Evolutionary conservation across 1,140 invertebrate species (phyloP).

Genomic region (Nasonia longicornis): DNA sequence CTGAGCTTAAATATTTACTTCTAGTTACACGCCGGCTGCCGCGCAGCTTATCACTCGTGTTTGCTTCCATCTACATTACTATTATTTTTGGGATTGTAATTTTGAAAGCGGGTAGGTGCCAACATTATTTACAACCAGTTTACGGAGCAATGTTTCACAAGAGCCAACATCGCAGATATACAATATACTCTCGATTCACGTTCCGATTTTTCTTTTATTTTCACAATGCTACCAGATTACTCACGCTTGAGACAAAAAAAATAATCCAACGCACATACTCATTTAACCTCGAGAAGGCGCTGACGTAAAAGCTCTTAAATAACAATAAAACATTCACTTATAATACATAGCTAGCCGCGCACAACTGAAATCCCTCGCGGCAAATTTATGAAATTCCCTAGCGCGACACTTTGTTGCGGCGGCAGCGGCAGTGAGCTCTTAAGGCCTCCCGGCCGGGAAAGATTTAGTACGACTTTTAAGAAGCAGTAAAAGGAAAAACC

Average conservation of each 20-base stretch:
- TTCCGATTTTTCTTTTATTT: background rate
- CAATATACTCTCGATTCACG: background rate
- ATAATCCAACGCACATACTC: background rate
- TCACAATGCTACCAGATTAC: background rate
- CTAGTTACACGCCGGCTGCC: background rate
- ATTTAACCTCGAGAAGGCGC: background rate
- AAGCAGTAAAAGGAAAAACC: background rate
- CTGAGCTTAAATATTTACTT: background rate
- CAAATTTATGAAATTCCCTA: conserved; percentile 7
- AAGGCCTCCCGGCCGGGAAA: background rate
- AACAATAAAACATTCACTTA: background rate
- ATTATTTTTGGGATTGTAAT: background rate
- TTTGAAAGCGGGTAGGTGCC: background rate
- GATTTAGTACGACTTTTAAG: conserved; percentile 17
- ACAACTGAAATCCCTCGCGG: background rate
- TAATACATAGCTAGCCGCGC: too few species aligned
- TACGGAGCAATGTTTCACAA: background rate
- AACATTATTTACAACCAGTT: background rate
- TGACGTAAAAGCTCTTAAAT: background rate
- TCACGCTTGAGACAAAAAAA: too few species aligned
- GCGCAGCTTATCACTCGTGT: background rate
- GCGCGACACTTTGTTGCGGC: background rate
- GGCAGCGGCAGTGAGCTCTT: background rate
- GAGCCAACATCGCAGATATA: background rate
- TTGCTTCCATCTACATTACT: background rate